Percentiles rank a stretch among this genome's conserved stretches.
These are phyloP conservation scores for Triplophysa tibetana DNA, from an alignment of 2,113 vertebrate genomes.

Conservation along the genomic window DNA sequence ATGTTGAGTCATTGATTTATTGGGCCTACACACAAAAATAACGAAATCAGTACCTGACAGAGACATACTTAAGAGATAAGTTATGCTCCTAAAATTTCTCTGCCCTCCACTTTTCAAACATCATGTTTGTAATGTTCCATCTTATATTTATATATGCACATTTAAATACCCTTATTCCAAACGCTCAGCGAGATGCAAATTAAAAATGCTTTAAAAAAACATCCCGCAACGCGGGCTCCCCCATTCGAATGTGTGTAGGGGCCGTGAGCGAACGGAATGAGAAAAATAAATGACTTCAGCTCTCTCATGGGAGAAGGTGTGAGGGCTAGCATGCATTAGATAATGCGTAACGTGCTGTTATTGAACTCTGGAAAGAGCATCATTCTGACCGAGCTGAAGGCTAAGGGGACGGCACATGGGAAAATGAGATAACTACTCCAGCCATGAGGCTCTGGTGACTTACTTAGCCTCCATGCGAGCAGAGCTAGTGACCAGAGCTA, in stretches of 20 bases:
- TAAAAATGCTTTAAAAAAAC: conserved; percentile 21
- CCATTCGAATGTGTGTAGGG: conserved; percentile 39
- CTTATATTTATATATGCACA: conserved; percentile 1
- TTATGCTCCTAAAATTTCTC: background rate
- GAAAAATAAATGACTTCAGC: conserved; percentile 61
- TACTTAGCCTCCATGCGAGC: conserved; percentile 57
- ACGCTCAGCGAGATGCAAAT: background rate
- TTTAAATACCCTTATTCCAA: conserved; percentile 21
- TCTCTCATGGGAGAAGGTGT: conserved; percentile 54
- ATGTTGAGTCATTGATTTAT: no score
- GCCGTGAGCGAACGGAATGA: conserved; percentile 19
- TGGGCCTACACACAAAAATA: conserved; percentile 2
- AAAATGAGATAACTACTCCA: conserved; percentile 66
- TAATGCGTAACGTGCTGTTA: conserved; percentile 51
- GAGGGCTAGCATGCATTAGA: conserved; percentile 59
- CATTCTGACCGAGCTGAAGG: conserved; percentile 48
- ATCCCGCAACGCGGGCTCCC: background rate
- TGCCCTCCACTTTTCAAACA: background rate
- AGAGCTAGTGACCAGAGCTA: conserved; percentile 56
- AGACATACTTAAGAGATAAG: conserved; percentile 11
- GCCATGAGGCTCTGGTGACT: conserved; percentile 54
- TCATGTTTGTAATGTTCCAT: background rate
- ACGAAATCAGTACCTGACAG: background rate
- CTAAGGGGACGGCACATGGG: conserved; percentile 40
- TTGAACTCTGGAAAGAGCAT: conserved; percentile 67